phyloP scores from a whole-genome alignment of 2,113 vertebrate species.

The Ardeotis arabs region DNA sequence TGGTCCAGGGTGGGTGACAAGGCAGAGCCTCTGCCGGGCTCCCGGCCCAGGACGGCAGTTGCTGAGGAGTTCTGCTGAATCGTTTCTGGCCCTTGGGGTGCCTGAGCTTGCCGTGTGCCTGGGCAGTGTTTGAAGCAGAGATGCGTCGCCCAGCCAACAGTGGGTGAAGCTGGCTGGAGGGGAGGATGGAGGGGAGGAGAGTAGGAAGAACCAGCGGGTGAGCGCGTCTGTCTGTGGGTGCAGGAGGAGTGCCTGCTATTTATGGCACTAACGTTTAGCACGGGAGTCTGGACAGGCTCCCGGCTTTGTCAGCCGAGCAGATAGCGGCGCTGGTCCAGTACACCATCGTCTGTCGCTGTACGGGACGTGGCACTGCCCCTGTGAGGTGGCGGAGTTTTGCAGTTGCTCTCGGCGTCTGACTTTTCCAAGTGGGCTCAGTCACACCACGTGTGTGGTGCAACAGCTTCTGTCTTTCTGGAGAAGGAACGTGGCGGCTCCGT shows the following conservation, averaged over 20 bases:
- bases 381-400: neutral
- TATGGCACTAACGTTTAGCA: neutral
- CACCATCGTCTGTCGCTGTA: neutral
- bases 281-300: neutral
- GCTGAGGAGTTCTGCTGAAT: neutral
- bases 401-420: neutral
- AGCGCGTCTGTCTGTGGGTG: neutral
- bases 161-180: neutral
- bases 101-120: neutral
- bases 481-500: neutral
- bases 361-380: neutral
- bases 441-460: neutral
- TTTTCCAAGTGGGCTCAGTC: neutral
- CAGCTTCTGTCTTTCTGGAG: neutral
- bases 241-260: neutral
- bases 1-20: neutral
- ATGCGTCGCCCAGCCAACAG: fast-evolving
- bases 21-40: neutral
- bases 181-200: neutral
- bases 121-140: neutral
- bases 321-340: fast-evolving
- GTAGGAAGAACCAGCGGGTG: neutral
- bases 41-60: neutral
- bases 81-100: neutral
- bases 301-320: neutral